These are phyloP conservation scores for Poeciliopsis turneri DNA, from an alignment of 2,797 vertebrate species.

Conservation along the genomic window DNA sequence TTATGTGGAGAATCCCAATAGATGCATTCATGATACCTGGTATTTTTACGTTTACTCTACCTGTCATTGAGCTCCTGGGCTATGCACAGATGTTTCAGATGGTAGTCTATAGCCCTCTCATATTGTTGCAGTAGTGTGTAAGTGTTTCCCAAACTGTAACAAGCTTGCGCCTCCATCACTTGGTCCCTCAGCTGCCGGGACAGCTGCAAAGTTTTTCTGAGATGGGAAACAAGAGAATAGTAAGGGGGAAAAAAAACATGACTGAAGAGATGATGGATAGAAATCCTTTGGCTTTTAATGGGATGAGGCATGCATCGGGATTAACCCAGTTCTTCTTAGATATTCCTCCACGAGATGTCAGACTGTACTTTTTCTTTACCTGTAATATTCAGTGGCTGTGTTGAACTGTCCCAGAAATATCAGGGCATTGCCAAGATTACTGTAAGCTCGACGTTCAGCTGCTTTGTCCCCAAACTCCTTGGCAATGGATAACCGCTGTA, in stretches of 20 bases:
- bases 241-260: background rate
- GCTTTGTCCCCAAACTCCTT: slow-evolving; percentile 99
- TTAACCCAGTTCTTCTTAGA: background rate
- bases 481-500: slow-evolving; percentile 93
- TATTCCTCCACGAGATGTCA: slow-evolving; percentile 73
- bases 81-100: slow-evolving; percentile 94
- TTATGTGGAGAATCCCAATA: background rate
- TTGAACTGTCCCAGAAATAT: slow-evolving; percentile 95
- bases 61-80: slow-evolving; percentile 95
- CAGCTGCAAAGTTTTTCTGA: slow-evolving; percentile 93
- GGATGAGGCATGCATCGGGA: background rate
- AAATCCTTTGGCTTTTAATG: background rate
- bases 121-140: slow-evolving; percentile 94
- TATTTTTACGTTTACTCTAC: slow-evolving; percentile 61
- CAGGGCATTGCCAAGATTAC: slow-evolving; percentile 96
- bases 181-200: slow-evolving; percentile 94
- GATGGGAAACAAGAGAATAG: background rate
- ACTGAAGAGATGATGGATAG: background rate
- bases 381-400: slow-evolving; percentile 93
- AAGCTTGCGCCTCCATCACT: slow-evolving; percentile 96
- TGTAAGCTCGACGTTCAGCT: slow-evolving; percentile 93
- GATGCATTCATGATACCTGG: background rate
- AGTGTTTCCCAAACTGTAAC: slow-evolving; percentile 97
- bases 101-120: slow-evolving; percentile 90
- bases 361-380: slow-evolving; percentile 79